Evolutionary conservation across 2,888 invertebrate species (phyloP), one percentile per base, ranked within the genome.

Genomic region (Eulithis prunata): DNA sequence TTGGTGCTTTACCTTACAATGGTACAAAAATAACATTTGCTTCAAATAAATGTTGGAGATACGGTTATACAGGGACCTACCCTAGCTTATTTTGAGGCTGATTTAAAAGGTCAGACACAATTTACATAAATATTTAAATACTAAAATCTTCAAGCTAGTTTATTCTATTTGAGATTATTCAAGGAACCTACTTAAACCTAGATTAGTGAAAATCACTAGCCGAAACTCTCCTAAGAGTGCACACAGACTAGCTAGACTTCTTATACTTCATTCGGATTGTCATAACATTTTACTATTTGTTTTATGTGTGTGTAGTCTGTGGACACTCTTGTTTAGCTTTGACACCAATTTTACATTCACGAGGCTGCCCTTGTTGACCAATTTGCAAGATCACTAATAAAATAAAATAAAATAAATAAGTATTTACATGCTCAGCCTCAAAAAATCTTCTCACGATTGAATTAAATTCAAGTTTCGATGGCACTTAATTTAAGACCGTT

Each of bases 161-260:
- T 82, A 86, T 75, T 76, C 82, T 88, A 88, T 82, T 83, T 90
- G 91, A 92, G 90, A 91, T 92, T 90, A 88, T 89, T 86, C 72
- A 87, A 90, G 89, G 89, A 90, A 91, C 41, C n/a, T 53, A 75
- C 62, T 32, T 80, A 75, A 78, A 77, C 58, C 80, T 85, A 86
- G 69, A 82, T 83, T 83, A 85, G 83, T 85, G 78, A 82, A 83
- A 71, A 75, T 88, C 86, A 87, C 84, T 83, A 84, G 85, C 85
- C 83, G 76, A 84, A 70, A 72, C 71, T 75, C 46, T 55, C 4
- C n/a, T n/a, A n/a, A 36, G 38, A 36, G 41, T 28, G 38, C 13
- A 13, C 12, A 21, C 32, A 36, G 51, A 14, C 41, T 41, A 41
- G 10, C 5, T 41, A 41, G 10, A 41, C 41, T 10, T 10, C 41